Evolutionary conservation across 2,888 invertebrate genomes (phyloP).

Genomic region (Nomada ruficornis): DNA sequence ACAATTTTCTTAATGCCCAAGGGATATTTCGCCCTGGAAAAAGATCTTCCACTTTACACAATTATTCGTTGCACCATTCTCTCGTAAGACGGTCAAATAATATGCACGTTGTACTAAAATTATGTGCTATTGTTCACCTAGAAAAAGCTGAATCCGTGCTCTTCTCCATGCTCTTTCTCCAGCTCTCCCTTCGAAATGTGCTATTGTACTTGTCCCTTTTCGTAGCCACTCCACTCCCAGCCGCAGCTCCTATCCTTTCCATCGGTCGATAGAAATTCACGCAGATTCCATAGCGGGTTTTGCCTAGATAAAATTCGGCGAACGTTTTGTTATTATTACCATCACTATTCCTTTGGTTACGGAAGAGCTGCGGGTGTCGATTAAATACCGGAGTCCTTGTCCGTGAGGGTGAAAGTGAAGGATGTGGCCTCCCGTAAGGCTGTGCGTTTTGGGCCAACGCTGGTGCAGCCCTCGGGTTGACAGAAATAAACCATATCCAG

Average conservation of each 20-base stretch:
- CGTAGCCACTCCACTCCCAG: slow-evolving; percentile 78
- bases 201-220: slow-evolving; percentile 85
- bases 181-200: slow-evolving; percentile 92
- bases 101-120: slow-evolving; percentile 1
- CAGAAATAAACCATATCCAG: slow-evolving; percentile 99
- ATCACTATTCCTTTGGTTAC: no score
- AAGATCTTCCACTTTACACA: no score
- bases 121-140: slow-evolving; percentile 87
- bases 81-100: no score
- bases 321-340: not conserved
- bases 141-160: slow-evolving; percentile 97
- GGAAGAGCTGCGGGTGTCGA: no score
- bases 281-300: slow-evolving; percentile 97
- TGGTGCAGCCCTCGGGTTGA: slow-evolving; percentile 99
- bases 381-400: slow-evolving; percentile 95
- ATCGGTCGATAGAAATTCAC: slow-evolving; percentile 99
- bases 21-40: no score
- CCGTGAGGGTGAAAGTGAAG: slow-evolving; percentile 99
- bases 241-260: slow-evolving; percentile 87
- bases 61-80: no score
- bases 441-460: slow-evolving; percentile 94
- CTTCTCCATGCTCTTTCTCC: slow-evolving; percentile 96
- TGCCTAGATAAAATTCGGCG: slow-evolving; percentile 85
- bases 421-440: slow-evolving; percentile 95
- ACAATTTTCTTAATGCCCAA: no score